Evolutionary conservation across 2,888 invertebrate species (phyloP), one percentile per base, ranked within the genome.

Genomic region (Leuctra nigra): DNA sequence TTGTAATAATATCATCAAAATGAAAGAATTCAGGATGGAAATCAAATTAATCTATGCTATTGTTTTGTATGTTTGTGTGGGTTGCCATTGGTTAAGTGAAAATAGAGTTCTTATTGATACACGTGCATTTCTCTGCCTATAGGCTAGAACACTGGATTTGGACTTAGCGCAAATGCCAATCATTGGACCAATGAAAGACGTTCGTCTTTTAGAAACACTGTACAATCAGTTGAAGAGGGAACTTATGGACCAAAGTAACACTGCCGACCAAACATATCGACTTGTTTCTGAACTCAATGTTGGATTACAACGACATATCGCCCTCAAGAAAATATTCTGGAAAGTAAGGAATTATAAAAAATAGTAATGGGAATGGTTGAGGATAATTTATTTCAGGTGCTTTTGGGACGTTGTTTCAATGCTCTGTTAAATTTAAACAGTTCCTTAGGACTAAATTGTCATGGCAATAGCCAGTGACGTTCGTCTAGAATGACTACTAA

Each of bases 151-250:
- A 22, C 20, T 9, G 22, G 44, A n/a, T 2, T 13, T 44, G 44
- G 22, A 44, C 7, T 11, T 20, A 7, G 13, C 23, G 6, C 23
- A 16, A 3, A 7, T 39, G 39, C 7, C 44, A 13, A 44, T 20
- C 9, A 20, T 29, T 29, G 29, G n/a, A 22, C 20, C 20, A 4
- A 23, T 20, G 2, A 20, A 44, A 44, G 44, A 44, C 23, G 44
- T n/a, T 16, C 22, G 23, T n/a, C 6, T 44, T 23, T 44, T 44
- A 20, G 44, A 44, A 44, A 44, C 23, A 23, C n/a, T 44, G n/a
- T 44, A 44, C 23, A 44, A 44, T 20, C 44, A 44, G n/a, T 44
- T 44, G 44, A 44, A 44, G 23, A 44, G 44, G n/a, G 22, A 44
- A 20, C 44, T 44, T 44, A 23, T 23, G n/a, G 44, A 44, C 23